Base-by-base conservation (phyloP, 2,888 invertebrate species). In the Elgonia sp. region DNA sequence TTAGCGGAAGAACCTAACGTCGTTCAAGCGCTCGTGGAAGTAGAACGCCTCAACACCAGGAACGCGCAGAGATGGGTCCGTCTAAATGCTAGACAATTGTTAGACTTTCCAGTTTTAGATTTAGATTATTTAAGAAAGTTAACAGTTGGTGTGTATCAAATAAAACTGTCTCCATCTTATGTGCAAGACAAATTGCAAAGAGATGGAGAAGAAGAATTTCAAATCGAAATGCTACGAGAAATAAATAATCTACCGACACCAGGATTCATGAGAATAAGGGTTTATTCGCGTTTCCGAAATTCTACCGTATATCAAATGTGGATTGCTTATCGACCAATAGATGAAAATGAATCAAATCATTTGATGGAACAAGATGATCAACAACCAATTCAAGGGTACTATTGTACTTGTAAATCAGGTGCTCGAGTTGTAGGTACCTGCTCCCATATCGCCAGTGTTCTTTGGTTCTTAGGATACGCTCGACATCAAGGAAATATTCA, bases 11-110 rank as follows among this genome's bases (percentile, higher is more conserved):
- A 88, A 84, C 69, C 76, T 18, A 89, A 89, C 42, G 62, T 84
- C n/a, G 82, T 88, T 42, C 84, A 89, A 82, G 86, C 76, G 12
- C 37, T 81, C 5, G 76, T 89, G 12, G 84, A 84, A 65, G 70
- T 69, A 10, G 88, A 89, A 67, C 62, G 69, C 29, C 82, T 89
- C n/a, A n/a, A 50, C 7, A 77, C 76, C 0, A 80, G 84, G 53
- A 88, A 86, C 73, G 82, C 84, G 10, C 81, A 73, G 69, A 76
- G 70, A 86, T 87, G 82, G 77, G n/a, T 85, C 29, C 21, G 53
- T 14, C 69, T 88, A 69, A 39, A 70, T 69, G 77, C 67, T n/a
- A 60, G 69, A n/a, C 70, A 87, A 46, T 20, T 87, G 37, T 18
- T 67, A 39, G 89, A 86, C 65, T 75, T 86, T 40, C 83, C 86